These are phyloP conservation scores for Rhegmatorhina hoffmannsi DNA, from an alignment of 2,113 vertebrate species.

Conservation along the genomic window DNA sequence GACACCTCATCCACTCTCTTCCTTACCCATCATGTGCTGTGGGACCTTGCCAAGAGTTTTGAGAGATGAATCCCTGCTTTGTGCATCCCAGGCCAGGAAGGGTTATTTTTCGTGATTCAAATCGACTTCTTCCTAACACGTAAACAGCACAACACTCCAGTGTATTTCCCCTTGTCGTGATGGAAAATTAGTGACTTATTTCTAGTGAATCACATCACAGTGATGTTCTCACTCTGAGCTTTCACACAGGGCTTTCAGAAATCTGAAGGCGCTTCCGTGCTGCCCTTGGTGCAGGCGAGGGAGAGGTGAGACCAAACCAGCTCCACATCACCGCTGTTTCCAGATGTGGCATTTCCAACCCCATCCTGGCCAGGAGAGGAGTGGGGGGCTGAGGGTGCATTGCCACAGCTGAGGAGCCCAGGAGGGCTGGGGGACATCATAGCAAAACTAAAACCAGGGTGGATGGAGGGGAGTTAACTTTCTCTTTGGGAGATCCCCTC, in stretches of 20 bases:
- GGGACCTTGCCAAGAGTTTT: not conserved
- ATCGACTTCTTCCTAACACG: not conserved
- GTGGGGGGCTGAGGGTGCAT: not conserved
- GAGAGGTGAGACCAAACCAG: not conserved
- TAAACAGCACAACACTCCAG: not conserved
- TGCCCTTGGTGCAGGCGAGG: not conserved
- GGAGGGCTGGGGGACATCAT: accelerated
- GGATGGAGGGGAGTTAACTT: not conserved
- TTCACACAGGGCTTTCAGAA: not conserved
- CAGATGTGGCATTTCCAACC: not conserved
- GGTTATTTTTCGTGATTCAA: not conserved
- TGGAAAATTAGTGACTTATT: not conserved
- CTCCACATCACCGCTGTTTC: not conserved
- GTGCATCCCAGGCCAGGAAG: not conserved
- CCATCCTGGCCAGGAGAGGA: not conserved
- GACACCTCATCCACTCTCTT: not conserved
- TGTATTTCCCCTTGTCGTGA: not conserved
- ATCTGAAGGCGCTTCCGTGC: not conserved
- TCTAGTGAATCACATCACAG: not conserved
- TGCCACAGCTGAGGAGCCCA: not conserved
- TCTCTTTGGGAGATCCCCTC: not conserved
- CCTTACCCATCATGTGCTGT: not conserved
- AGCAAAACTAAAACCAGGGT: not conserved
- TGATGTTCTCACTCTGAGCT: not conserved
- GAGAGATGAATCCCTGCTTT: not conserved